Percentiles rank a stretch among this genome's conserved stretches.
These are phyloP conservation scores for Nesogale talazaci DNA, from an alignment of 2,113 vertebrate species.

Conservation along the genomic window DNA sequence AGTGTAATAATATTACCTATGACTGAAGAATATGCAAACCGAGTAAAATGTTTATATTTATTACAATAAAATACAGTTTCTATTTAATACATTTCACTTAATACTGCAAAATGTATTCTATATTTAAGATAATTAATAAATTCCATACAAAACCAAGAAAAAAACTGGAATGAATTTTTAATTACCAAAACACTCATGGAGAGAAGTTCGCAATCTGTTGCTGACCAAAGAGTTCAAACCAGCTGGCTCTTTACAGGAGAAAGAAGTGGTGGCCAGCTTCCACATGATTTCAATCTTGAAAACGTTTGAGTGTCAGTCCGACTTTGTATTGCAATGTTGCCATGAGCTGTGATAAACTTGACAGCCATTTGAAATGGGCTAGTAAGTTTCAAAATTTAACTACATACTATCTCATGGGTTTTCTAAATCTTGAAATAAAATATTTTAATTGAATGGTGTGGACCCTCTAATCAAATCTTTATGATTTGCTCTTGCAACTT, in stretches of 20 bases:
- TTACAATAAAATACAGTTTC: not conserved
- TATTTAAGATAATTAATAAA: not conserved
- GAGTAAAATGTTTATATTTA: not conserved
- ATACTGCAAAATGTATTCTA: not conserved
- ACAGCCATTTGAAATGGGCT: not conserved
- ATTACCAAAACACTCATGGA: not conserved
- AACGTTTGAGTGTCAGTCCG: not conserved
- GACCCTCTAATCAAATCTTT: conserved; percentile 65
- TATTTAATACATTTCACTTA: not conserved
- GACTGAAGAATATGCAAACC: not conserved
- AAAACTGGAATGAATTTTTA: not conserved
- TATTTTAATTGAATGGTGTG: conserved; percentile 45
- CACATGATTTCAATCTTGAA: not conserved
- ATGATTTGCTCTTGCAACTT: conserved; percentile 60
- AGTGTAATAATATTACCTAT: not conserved
- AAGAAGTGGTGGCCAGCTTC: not conserved
- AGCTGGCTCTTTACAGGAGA: not conserved
- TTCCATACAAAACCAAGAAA: not conserved
- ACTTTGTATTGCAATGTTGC: not conserved
- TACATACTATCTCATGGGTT: conserved; percentile 59
- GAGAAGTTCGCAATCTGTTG: not conserved
- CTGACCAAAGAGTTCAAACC: not conserved
- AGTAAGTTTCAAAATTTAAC: conserved; percentile 51
- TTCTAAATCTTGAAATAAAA: conserved; percentile 60
- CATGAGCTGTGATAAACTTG: not conserved